A percentile compares a stretch with the other conserved stretches of the same genome.
Evolutionary conservation across 1,140 invertebrate species (phyloP).

Genomic region (Zaprionus lachaisei): DNA sequence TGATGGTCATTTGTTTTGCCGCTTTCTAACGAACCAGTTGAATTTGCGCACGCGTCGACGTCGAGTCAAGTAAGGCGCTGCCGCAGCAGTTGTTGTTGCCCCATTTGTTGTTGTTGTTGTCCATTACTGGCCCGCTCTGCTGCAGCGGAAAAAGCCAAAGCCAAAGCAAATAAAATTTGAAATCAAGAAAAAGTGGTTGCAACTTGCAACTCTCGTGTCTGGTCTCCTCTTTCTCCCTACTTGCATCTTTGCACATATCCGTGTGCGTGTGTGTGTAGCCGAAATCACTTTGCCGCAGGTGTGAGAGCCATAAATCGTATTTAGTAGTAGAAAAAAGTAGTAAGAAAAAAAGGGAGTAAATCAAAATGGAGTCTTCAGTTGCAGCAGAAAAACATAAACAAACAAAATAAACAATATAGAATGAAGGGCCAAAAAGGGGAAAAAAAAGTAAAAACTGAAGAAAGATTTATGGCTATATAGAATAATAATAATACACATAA

Average conservation of each 20-base stretch:
- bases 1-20: slow-evolving; percentile 78
- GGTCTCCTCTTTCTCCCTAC: background rate
- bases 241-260: background rate
- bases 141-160: slow-evolving; percentile 10
- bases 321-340: background rate
- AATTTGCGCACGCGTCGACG: slow-evolving; percentile 73
- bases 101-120: slow-evolving; percentile 22
- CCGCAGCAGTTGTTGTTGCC: slow-evolving; percentile 35
- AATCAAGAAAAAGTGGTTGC: slow-evolving; percentile 39
- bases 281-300: background rate
- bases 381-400: slow-evolving; percentile 1
- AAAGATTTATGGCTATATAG: too few species aligned
- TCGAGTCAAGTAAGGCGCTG: slow-evolving; percentile 36
- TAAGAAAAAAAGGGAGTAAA: background rate
- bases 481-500: too few species aligned
- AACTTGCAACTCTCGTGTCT: slow-evolving; percentile 7
- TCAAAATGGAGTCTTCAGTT: background rate
- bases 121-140: background rate
- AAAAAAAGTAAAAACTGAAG: too few species aligned
- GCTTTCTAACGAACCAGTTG: slow-evolving; percentile 81
- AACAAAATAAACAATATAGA: background rate
- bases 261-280: background rate
- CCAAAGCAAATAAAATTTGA: slow-evolving; percentile 13
- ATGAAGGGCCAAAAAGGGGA: too few species aligned
- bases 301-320: slow-evolving; percentile 5